Conservation (phyloP, 2,797 vertebrate genomes). For the Gymnothorax reevesii region DNA sequence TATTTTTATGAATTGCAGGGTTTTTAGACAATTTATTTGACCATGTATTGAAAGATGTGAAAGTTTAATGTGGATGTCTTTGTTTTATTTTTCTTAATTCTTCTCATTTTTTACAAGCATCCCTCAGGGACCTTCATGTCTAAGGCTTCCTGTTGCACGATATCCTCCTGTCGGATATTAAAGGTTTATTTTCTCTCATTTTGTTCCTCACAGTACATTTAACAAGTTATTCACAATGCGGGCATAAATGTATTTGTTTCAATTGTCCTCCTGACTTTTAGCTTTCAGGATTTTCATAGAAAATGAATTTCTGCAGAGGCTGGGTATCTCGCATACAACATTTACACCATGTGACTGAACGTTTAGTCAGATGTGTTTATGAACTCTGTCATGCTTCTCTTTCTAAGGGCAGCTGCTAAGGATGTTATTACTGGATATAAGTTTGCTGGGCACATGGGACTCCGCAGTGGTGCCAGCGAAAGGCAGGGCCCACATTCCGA, state of each 20-base stretch:
- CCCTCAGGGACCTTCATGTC: neutral
- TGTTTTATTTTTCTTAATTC: neutral
- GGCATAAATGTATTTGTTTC: neutral
- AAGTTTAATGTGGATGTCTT: neutral
- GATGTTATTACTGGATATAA: neutral
- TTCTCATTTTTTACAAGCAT: neutral
- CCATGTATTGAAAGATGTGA: neutral
- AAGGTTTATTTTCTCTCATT: neutral
- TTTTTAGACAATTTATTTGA: neutral
- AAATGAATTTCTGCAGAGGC: neutral
- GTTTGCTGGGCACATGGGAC: neutral
- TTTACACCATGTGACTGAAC: neutral
- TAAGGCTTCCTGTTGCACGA: neutral
- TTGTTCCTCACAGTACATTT: neutral
- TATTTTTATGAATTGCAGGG: neutral
- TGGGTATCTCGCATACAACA: neutral
- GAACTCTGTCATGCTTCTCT: neutral
- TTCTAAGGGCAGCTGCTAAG: neutral
- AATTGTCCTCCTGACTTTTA: neutral
- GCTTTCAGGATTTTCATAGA: neutral
- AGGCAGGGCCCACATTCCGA: constrained; percentile 29
- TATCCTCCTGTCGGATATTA: neutral
- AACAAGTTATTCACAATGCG: neutral
- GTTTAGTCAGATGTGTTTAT: neutral
- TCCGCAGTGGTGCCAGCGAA: neutral